Conservation (phyloP, 2,797 vertebrate species). For the Sus cebifrons region DNA sequence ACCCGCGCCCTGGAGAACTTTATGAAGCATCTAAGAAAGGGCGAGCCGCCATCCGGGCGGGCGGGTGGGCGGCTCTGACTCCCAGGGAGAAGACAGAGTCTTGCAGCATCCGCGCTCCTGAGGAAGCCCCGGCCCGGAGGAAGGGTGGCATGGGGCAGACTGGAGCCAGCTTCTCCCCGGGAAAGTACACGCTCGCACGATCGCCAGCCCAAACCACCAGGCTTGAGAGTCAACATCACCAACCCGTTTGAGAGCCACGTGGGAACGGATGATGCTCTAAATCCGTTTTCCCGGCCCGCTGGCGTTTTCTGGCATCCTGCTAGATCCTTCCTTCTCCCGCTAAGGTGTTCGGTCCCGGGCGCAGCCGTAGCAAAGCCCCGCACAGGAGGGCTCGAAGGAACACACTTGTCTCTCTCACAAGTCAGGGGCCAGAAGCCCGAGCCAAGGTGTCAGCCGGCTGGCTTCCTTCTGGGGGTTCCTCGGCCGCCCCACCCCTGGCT, state of each 20-base stretch:
- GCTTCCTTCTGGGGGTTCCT: not conserved
- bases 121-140: not conserved
- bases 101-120: not conserved
- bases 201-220: not conserved
- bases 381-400: not conserved
- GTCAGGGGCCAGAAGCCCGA: not conserved
- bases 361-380: not conserved
- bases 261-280: fast-evolving
- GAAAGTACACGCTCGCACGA: not conserved
- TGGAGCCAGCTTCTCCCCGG: not conserved
- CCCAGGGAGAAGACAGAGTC: too few species aligned
- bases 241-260: not conserved
- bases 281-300: not conserved
- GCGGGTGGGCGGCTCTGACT: not conserved
- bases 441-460: not conserved
- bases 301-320: not conserved
- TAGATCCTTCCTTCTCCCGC: fast-evolving
- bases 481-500: fast-evolving
- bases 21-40: not conserved
- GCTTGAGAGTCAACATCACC: too few species aligned
- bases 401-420: fast-evolving
- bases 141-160: too few species aligned
- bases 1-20: not conserved
- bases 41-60: not conserved
- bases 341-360: not conserved